Base-by-base conservation (phyloP, 1,140 invertebrate species). In the Bombus superbus region DNA sequence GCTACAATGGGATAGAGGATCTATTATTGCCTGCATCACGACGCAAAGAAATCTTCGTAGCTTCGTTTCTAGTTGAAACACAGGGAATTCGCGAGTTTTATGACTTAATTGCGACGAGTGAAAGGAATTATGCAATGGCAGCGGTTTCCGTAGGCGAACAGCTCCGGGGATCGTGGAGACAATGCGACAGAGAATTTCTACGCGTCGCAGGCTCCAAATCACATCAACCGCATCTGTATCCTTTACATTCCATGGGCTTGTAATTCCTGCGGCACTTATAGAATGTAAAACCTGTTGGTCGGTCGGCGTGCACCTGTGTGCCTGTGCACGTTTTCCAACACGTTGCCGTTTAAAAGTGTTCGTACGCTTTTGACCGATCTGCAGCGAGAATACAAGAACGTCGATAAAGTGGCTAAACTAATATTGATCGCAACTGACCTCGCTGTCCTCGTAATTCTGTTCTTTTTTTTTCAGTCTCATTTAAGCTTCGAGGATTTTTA, bases 231-330 rank as follows among this genome's bases (percentile, higher is more conserved):
- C 81, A 28, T 68, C 81, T 44, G 73, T 76, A 83, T 83, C 81
- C 59, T 64, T 83, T 83, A 64, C 82, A 78, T 83, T 83, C 82
- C 82, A 32, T 32, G 44, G 66, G 74, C 64, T 59, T 78, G 74
- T 83, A 83, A 83, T 83, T 83, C 75, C 74, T 78, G 47, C 18
- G 82, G 82, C 82, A 71, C 78, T 83, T 78, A 53, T 78, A 83
- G 82, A 83, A 83, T 69, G 82, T 68, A 83, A 62, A 83, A 83
- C 82, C 82, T 83, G 74, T 78, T 83, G 72, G 81, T 76, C 25
- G 18, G 42, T 22, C 68, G 13, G 13, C 32, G 78, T 28, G 18
- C 66, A 18, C 42, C 3, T 40, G 81, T 4, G 42, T 47, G 38
- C 10, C 13, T 2, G 35, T 32, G 15, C 25, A 11, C 44, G 81